Evolutionary conservation across 1,140 invertebrate genomes (phyloP), one percentile per base, ranked within the genome.

Genomic region (Euwallacea similis): DNA sequence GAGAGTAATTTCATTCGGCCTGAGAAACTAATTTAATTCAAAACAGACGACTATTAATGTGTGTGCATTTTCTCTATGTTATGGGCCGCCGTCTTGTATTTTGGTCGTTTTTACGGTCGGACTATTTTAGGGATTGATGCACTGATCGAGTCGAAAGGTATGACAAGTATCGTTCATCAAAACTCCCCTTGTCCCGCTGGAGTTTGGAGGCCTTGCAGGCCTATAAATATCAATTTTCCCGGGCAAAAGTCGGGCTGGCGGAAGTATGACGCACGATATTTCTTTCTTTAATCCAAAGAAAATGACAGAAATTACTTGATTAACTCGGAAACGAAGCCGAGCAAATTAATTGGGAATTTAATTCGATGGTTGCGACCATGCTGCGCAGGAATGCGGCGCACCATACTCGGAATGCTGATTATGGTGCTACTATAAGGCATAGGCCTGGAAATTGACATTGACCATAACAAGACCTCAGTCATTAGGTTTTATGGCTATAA

Each of bases 91-190:
- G 9, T 16, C 46, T 64, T 50, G 50, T 58, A 41, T 72, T 73
- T 76, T 71, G 65, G 71, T 75, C 73, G 43, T 77, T 78, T 79
- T 74, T 76, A 78, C 74, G 73, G 65, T 73, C 66, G 75, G 63
- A 69, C 77, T 79, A 79, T 79, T 79, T 79, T 77, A 72, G 75
- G 78, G 77, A 33, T 76, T 79, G 78, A 79, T 79, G 76, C 77
- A 79, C 69, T 16, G 76, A 73, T 73, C 77, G 63, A 77, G 78
- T 79, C 77, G 56, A 73, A 59, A 16, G 59, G 67, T 76, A 72
- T 78, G 78, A 79, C 78, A 77, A 73, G 64, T 44, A 71, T 72
- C 73, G 75, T 79, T 74, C 76, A 74, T 79, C 76, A 79, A 75
- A 72, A 33, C 4, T 33, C 21, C 21, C 69, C 72, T 54, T 65